These are phyloP conservation scores for Cliona cf. orientalis DNA, from an alignment of 37 sponge, comb jelly and placozoan species.

Conservation along the genomic window DNA sequence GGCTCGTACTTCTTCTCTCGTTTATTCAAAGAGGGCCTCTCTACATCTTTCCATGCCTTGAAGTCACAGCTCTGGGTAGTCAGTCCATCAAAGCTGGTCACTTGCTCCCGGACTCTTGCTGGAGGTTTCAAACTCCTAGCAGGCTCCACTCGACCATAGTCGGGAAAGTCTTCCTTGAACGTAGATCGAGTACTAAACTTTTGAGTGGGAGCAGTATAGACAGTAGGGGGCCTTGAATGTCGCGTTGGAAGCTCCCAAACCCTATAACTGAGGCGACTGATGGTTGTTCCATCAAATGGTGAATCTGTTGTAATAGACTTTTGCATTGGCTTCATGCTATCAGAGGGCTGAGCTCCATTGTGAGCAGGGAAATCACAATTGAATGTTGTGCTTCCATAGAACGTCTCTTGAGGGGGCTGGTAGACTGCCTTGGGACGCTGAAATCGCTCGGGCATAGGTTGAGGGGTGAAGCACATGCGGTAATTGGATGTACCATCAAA, in stretches of 20 bases:
- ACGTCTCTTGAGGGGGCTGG: constrained; percentile 41
- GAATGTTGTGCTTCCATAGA: constrained; percentile 45
- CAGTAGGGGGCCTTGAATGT: constrained; percentile 48
- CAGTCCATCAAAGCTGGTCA: constrained; percentile 25
- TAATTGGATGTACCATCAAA: constrained; percentile 69
- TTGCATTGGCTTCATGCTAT: constrained; percentile 44
- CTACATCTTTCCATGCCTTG: constrained; percentile 49
- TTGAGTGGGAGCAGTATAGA: constrained; percentile 64
- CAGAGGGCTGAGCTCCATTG: constrained; percentile 21
- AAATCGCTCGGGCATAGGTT: constrained; percentile 37
- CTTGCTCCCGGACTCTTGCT: neutral
- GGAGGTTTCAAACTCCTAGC: constrained; percentile 46
- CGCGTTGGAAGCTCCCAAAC: constrained; percentile 65
- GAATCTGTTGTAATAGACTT: constrained; percentile 17
- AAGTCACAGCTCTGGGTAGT: constrained; percentile 60
- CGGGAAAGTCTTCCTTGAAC: constrained; percentile 37
- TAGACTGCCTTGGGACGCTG: constrained; percentile 46
- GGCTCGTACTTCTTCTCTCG: constrained; percentile 53
- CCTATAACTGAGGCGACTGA: constrained; percentile 23
- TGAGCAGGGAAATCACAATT: constrained; percentile 51
- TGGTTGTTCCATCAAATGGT: constrained; percentile 62
- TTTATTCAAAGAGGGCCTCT: constrained; percentile 20
- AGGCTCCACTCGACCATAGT: constrained; percentile 42
- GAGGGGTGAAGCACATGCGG: constrained; percentile 21
- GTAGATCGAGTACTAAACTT: constrained; percentile 47